Conservation (phyloP, 2,113 vertebrate genomes). For the Nannobrachium achirus region DNA sequence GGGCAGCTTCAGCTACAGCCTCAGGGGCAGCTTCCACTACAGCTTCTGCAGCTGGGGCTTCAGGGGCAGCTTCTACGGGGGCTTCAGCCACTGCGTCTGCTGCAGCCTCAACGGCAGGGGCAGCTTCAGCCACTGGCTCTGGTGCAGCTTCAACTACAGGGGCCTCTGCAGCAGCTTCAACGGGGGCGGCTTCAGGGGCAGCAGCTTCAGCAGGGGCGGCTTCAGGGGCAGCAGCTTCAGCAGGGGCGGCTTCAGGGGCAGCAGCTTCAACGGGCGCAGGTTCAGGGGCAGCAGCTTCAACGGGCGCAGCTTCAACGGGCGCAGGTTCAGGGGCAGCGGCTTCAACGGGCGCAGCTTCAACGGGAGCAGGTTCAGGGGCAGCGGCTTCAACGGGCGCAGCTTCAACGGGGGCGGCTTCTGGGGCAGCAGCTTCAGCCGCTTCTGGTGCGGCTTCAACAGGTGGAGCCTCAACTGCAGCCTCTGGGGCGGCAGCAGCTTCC, state of each 20-base stretch:
- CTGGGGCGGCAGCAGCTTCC: background rate
- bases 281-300: background rate
- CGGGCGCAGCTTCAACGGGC: background rate
- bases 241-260: background rate
- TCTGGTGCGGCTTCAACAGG: background rate
- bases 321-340: constrained; percentile 4
- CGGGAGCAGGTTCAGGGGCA: background rate
- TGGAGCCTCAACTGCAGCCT: background rate
- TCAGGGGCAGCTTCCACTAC: background rate
- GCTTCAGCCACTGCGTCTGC: background rate
- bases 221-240: background rate
- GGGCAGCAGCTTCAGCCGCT: background rate
- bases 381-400: background rate
- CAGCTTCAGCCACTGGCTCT: background rate
- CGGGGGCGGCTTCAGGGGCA: background rate
- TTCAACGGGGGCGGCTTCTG: background rate
- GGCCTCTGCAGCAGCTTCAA: background rate
- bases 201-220: background rate
- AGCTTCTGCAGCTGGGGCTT: background rate
- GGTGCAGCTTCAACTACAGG: background rate
- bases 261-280: background rate
- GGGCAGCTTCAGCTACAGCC: background rate
- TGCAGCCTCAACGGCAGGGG: constrained; percentile 1
- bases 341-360: background rate
- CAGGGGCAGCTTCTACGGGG: background rate